These are phyloP conservation scores for Heterochromis multidens DNA, from an alignment of 2,113 vertebrate genomes.

Conservation along the genomic window DNA sequence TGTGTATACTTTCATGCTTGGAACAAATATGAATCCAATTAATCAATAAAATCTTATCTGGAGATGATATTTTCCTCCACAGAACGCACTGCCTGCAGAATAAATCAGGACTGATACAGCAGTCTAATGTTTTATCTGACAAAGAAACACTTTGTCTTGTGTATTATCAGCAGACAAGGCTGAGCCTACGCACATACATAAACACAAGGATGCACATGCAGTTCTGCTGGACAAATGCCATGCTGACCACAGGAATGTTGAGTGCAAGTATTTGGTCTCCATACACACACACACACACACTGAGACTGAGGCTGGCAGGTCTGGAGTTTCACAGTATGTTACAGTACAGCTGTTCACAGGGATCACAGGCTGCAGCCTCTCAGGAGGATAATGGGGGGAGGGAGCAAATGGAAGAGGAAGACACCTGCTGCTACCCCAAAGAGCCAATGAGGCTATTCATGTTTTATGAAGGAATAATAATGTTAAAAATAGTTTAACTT, in stretches of 20 bases:
- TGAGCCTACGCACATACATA: slow-evolving; percentile 15
- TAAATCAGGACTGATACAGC: slow-evolving; percentile 16
- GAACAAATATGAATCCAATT: background rate
- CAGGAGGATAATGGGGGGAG: background rate
- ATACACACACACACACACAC: background rate
- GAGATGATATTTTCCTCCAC: background rate
- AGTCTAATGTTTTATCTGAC: slow-evolving; percentile 24
- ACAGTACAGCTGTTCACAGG: slow-evolving; percentile 59
- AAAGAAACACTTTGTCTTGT: slow-evolving; percentile 21
- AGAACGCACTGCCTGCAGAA: background rate
- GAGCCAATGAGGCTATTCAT: background rate
- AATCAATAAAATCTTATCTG: slow-evolving; percentile 31
- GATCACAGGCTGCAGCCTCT: slow-evolving; percentile 34
- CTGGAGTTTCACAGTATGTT: slow-evolving; percentile 5
- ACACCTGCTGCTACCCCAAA: slow-evolving; percentile 35
- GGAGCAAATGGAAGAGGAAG: background rate
- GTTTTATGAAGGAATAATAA: background rate
- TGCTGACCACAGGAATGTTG: slow-evolving; percentile 55
- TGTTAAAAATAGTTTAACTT: background rate
- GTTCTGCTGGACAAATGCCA: slow-evolving; percentile 19
- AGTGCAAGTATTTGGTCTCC: background rate
- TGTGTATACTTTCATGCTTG: background rate
- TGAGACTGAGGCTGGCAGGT: background rate
- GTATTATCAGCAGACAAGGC: background rate
- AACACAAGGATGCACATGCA: slow-evolving; percentile 19